phyloP scores from a whole-genome alignment of 2,113 vertebrate genomes.

The Xyliphius kryptos region DNA sequence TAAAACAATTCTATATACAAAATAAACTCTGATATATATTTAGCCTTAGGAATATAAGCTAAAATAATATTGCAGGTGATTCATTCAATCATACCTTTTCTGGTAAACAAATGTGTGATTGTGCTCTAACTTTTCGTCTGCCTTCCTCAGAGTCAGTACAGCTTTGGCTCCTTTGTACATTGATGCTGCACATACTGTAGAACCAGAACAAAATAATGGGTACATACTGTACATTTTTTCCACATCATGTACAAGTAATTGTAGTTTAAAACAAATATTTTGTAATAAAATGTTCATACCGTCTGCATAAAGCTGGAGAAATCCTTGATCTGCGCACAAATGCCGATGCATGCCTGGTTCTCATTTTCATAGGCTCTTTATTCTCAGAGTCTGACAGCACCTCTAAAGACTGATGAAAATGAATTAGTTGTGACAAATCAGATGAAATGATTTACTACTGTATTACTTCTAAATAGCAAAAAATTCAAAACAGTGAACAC shows the following conservation, averaged over 20 bases:
- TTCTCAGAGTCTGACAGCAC: conserved; percentile 90
- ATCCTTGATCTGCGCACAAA: conserved; percentile 77
- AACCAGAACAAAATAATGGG: conserved; percentile 36
- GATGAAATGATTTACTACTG: no score
- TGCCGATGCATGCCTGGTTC: conserved; percentile 76
- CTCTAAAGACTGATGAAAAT: conserved; percentile 43
- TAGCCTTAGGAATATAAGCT: no score
- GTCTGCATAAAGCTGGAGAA: conserved; percentile 41
- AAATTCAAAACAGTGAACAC: no score
- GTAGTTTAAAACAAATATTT: no score
- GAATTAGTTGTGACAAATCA: no score
- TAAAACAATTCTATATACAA: no score
- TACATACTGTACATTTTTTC: not conserved
- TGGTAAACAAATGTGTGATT: conserved; percentile 34
- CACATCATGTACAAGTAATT: no score
- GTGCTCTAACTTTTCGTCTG: conserved; percentile 62
- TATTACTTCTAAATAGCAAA: no score
- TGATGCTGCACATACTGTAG: no score
- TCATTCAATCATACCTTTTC: conserved; percentile 57
- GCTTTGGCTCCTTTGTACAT: conserved; percentile 80
- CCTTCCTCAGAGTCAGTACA: conserved; percentile 78
- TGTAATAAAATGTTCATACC: conserved; percentile 26
- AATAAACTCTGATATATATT: no score
- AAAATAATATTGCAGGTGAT: no score
- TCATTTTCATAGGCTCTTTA: conserved; percentile 79